Evolutionary conservation across 2,113 vertebrate genomes (phyloP), one percentile per base, ranked within the genome.

Genomic region (Xiphorhynchus elegans): DNA sequence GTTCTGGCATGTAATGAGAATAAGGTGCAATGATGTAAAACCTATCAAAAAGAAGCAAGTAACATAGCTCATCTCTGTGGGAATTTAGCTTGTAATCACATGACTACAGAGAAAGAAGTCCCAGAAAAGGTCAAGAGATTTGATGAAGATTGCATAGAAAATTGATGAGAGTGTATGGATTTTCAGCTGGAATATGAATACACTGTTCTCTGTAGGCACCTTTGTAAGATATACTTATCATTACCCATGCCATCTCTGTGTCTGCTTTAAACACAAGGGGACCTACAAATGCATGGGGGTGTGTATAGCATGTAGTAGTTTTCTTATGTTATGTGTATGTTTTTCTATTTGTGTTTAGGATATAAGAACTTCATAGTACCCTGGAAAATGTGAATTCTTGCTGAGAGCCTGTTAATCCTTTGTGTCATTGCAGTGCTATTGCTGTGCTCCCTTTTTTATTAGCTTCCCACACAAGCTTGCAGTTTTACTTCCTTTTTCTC

Each of bases 401-500:
- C 67, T 80, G 69, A 82, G 46, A 91, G 59, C 33, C 67, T 85
- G 55, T 93, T 93, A 95, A 83, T 94, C 63, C 64, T 70, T 67
- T 77, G 55, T 93, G 64, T 52, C 49, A 55, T 58, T 80, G 53
- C 50, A 60, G 58, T 39, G 44, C 68, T 46, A 13, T 84, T 91
- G 59, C 90, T 93, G 25, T 77, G 52, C 25, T 95, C 29, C 44
- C 26, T 85, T 72, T 50, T 91, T 86, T 84, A 84, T 94, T 96
- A 77, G 68, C 90, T 94, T 96, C 85, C 96, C 39, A 90, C 55
- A 55, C 35, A 89, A 90, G 59, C 79, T 67, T 96, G 44, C 39
- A 83, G 82, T 35, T 85, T 87, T 89, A 69, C 70, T 88, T 83
- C 46, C 24, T 50, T 80, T 93, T 89, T 86, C 70, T 60, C 52